phyloP scores from a whole-genome alignment of 2,888 invertebrate species.

The Blastobasis lacticolella region DNA sequence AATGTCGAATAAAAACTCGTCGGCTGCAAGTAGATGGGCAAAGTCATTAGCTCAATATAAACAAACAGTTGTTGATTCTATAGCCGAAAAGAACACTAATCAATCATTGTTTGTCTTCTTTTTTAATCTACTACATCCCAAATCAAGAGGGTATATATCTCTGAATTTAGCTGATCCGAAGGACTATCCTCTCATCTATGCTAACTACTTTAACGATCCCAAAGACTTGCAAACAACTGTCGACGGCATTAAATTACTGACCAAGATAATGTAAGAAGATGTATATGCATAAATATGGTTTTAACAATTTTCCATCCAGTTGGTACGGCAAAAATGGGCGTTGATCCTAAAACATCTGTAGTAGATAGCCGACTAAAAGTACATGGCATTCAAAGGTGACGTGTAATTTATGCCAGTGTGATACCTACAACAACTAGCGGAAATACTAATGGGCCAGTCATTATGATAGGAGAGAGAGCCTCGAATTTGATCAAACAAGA shows the following conservation, averaged over 20 bases:
- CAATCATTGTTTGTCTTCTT: neutral
- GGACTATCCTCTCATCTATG: conserved; percentile 74
- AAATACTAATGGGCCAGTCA: conserved; percentile 84
- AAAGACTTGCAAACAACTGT: conserved; percentile 44
- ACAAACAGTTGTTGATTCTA: neutral
- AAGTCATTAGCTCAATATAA: neutral
- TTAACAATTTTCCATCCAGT: conserved; percentile 78
- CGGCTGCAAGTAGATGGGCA: neutral
- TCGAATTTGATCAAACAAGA: conserved; percentile 80
- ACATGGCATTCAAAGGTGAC: conserved; percentile 69
- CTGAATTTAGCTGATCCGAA: conserved; percentile 68
- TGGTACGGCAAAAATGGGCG: conserved; percentile 77
- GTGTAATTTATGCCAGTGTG: conserved; percentile 84
- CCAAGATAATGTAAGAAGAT: conserved; percentile 37
- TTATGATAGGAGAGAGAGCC: conserved; percentile 87
- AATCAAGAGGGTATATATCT: conserved; percentile 16
- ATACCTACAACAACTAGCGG: conserved; percentile 85
- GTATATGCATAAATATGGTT: conserved; percentile 60
- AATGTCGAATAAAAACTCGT: neutral
- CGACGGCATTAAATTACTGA: conserved; percentile 35
- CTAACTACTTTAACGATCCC: conserved; percentile 76
- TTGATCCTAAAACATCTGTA: conserved; percentile 29
- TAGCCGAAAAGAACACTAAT: neutral
- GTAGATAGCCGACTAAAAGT: conserved; percentile 76
- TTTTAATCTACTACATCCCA: neutral